These are phyloP conservation scores for Bos taurus DNA, from an alignment of 2,113 vertebrate species.

Conservation along the genomic window DNA sequence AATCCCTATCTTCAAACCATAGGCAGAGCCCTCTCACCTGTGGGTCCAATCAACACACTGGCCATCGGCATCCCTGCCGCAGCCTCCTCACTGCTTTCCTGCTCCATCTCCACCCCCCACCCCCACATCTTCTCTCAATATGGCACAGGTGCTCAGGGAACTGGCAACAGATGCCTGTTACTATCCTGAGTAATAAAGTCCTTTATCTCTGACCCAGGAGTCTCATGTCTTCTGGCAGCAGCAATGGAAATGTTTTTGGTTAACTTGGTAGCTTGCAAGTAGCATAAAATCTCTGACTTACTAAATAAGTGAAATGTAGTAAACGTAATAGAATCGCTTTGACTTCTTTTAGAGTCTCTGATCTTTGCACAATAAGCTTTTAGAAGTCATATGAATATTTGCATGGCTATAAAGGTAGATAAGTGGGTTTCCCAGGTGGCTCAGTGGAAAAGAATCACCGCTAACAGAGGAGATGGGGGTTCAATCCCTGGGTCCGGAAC, in stretches of 20 bases:
- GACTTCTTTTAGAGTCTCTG: not conserved
- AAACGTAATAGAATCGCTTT: not conserved
- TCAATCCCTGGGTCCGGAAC: not conserved
- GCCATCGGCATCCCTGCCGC: too few relatives aligned
- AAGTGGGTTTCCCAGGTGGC: not conserved
- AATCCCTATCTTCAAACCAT: not conserved
- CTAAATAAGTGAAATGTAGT: not conserved
- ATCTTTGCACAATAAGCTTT: not conserved
- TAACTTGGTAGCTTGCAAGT: too few relatives aligned
- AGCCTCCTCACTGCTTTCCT: not conserved
- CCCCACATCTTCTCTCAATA: not conserved
- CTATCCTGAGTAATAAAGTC: not conserved
- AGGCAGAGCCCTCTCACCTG: not conserved
- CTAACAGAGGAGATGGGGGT: not conserved
- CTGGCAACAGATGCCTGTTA: not conserved
- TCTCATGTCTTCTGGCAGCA: not conserved
- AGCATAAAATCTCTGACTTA: not conserved
- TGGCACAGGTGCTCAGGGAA: not conserved
- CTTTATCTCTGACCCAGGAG: not conserved
- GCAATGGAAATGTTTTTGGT: not conserved
- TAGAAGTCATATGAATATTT: not conserved
- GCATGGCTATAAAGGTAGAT: not conserved
- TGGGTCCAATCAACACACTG: not conserved
- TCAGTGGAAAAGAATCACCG: not conserved
- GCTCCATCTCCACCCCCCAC: not conserved